Evolutionary conservation across 2,113 vertebrate species (phyloP).

Genomic region (Brienomyrus brachyistius): DNA sequence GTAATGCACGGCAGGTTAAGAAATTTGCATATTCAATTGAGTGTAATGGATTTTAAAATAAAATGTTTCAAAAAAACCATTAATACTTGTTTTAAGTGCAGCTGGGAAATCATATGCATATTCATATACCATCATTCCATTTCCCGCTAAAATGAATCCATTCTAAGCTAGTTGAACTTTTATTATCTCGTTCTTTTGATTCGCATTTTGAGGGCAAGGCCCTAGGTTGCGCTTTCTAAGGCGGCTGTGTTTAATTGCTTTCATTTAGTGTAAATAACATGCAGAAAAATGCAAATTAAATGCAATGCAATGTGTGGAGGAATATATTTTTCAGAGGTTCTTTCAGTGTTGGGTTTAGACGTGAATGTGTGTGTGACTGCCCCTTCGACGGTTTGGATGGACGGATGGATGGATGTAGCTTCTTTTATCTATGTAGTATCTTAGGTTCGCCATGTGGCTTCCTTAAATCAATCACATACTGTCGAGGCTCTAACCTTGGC

Average conservation of each 20-base stretch:
- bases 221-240: background rate
- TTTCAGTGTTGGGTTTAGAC: background rate
- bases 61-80: background rate
- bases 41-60: background rate
- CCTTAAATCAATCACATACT: background rate
- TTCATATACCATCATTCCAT: background rate
- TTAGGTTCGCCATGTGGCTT: background rate
- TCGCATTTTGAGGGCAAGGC: background rate
- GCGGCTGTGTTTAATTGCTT: background rate
- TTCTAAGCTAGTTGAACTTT: background rate
- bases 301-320: background rate
- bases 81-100: slow-evolving; percentile 1
- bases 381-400: background rate
- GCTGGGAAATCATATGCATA: background rate
- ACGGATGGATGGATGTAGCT: background rate
- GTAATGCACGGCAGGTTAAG: background rate
- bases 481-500: background rate
- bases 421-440: background rate
- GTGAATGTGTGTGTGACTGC: background rate
- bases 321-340: background rate
- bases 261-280: background rate
- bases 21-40: background rate
- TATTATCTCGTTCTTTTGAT: background rate
- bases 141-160: background rate
- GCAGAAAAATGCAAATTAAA: background rate